Evolutionary conservation across 2,797 vertebrate genomes (phyloP), one percentile per base, ranked within the genome.

Genomic region (Jordanella pulchra): DNA sequence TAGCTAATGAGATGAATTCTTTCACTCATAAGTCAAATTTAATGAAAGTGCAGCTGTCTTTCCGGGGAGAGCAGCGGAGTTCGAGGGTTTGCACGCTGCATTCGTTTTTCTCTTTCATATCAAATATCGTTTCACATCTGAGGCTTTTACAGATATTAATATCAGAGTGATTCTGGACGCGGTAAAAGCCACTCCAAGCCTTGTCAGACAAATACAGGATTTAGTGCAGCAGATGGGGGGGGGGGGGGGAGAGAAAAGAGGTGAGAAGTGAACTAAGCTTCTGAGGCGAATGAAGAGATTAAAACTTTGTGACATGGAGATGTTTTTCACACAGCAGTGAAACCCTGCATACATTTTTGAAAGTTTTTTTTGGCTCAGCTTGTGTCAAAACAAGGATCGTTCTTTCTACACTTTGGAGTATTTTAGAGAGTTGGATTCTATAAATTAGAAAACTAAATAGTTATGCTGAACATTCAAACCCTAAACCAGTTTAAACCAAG

Each of bases 1-100:
- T 88, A 90, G 84, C 86, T 91, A 93, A 94, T 88, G 89, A 93
- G 84, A 65, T 45, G 23, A 84, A 77, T 80, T 76, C 78, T 27
- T 56, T 83, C 75, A 58, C 81, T 84, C 86, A 42, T 89, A 87
- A 91, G 86, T 90, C 86, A 86, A 42, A 75, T 78, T 78, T 86
- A 83, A 84, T 76, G 77, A 82, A 73, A 67, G 77, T n/a, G 21
- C 17, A 13, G 0, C 35, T 25, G 65, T 39, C 53, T 47, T 84
- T 78, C 75, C 54, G 75, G 66, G 78, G 54, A 75, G 3, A 15
- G 27, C 23, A 15, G 25, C n/a, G n/a, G 13, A 4, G 27, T 73
- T 73, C 55, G 25, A 78, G 69, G 73, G 53, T 77, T 76, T 80
- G 60, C 28, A 27, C 18, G 47, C 73, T 67, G 74, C 11, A 48